A percentile compares a stretch with the other conserved stretches of the same genome.
Conservation (phyloP, 1,140 invertebrate genomes). For the Triops cancriformis region DNA sequence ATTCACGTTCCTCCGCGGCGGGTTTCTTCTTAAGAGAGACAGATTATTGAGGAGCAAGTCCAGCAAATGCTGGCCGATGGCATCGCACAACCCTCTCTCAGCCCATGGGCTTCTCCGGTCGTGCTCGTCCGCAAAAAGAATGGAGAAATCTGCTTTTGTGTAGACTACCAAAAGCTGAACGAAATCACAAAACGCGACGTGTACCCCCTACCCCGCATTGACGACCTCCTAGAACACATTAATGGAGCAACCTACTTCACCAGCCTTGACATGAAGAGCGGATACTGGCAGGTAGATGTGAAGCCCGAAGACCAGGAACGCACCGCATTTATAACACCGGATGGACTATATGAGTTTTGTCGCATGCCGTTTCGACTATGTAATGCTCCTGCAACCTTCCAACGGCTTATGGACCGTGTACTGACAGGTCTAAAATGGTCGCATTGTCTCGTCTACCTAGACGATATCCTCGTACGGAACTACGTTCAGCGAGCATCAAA, state of each 20-base stretch:
- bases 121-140: constrained; percentile 48
- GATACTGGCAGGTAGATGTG: constrained; percentile 41
- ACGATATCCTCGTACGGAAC: neutral
- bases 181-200: constrained; percentile 35
- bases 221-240: constrained; percentile 35
- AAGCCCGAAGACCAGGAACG: constrained; percentile 32
- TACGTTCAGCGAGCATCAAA: neutral
- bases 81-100: constrained; percentile 43
- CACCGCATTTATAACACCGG: too few species aligned
- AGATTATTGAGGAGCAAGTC: constrained; percentile 18
- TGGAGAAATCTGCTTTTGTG: constrained; percentile 40
- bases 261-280: too few species aligned
- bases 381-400: constrained; percentile 38
- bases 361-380: constrained; percentile 39
- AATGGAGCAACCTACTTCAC: constrained; percentile 32
- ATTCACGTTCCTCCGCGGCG: constrained; percentile 19
- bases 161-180: constrained; percentile 45
- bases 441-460: constrained; percentile 7
- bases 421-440: constrained; percentile 23
- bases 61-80: constrained; percentile 31
- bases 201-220: too few species aligned
- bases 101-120: constrained; percentile 42
- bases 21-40: constrained; percentile 20
- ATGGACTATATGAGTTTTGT: constrained; percentile 36
- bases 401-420: too few species aligned